A percentile compares a stretch with the other conserved stretches of the same genome.
Evolutionary conservation across 2,888 invertebrate species (phyloP).

Genomic region (Macrophya alboannulata): DNA sequence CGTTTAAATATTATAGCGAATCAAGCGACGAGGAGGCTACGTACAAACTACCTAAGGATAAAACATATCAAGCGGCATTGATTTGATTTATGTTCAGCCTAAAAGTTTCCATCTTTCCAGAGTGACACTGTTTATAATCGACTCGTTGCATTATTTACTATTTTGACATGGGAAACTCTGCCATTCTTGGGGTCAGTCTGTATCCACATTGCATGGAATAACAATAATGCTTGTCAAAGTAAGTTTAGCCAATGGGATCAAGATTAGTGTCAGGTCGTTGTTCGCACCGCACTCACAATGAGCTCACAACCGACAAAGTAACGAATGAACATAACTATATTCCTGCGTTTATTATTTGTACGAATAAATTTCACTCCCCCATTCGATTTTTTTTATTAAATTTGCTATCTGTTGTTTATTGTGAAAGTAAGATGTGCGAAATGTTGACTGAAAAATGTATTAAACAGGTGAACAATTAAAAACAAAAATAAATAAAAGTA

Average conservation of each 20-base stretch:
- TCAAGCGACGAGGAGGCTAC: conserved; percentile 36
- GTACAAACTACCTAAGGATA: conserved; percentile 32
- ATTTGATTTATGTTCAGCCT: conserved; percentile 1
- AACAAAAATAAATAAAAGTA: neutral
- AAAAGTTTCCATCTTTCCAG: conserved; percentile 14
- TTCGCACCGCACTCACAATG: neutral
- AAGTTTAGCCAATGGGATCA: neutral
- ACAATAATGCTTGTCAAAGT: conserved; percentile 6
- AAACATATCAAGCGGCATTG: neutral
- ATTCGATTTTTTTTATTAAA: neutral
- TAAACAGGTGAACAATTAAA: neutral
- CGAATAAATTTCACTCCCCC: conserved; percentile 22
- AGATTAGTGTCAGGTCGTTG: neutral
- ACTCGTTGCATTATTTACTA: conserved; percentile 23
- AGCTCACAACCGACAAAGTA: conserved; percentile 18
- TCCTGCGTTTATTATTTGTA: conserved; percentile 5
- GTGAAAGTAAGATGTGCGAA: neutral
- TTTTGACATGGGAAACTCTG: conserved; percentile 28
- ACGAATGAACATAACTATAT: conserved; percentile 8
- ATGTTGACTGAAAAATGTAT: neutral
- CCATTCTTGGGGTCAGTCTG: neutral
- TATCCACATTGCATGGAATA: neutral
- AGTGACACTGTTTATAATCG: neutral
- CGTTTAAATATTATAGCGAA: conserved; percentile 16
- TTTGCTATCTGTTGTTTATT: neutral